Evolutionary conservation across 30 jellyfish, hydroid and myxozoan genomes (phyloP), one percentile per base, ranked within the genome.

Genomic region (Sanderia malayensis): DNA sequence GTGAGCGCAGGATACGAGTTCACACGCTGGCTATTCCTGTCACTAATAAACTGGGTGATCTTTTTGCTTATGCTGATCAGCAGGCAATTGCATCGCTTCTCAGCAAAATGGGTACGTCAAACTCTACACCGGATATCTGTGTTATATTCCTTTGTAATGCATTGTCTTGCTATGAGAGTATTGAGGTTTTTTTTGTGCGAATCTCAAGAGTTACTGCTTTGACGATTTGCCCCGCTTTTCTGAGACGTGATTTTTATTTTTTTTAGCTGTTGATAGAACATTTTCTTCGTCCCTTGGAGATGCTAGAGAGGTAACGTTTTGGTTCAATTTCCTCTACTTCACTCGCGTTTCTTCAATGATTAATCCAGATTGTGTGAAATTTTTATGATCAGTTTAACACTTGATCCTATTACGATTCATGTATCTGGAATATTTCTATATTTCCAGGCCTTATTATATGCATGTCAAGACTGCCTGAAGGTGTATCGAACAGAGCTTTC

Each of bases 221-320:
- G n/a, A n/a, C n/a, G n/a, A n/a, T n/a, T n/a, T n/a, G n/a, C n/a
- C n/a, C n/a, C n/a, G n/a, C n/a, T n/a, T n/a, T n/a, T n/a, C n/a
- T n/a, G n/a, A n/a, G n/a, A n/a, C n/a, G n/a, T n/a, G n/a, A n/a
- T 6, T 21, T 52, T 24, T 44, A 46, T 70, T 24, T 46, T 33
- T 74, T 73, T 1, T 88, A 92, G 98, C 98, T 58, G 98, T 84
- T 21, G 98, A 92, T 57, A 80, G 96, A 58, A 76, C 95, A 7
- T 64, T 92, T 49, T 58, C 87, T 44, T 92, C 98, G 13, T 92
- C 96, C 19, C 90, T 92, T 55, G 96, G 98, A 17, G 98, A 92
- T 84, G 96, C 98, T 3, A 57, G 98, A 60, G 98, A 92, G 96
- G 97, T 90, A 70, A 18, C n/a, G n/a, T n/a, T n/a, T n/a, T n/a